These are phyloP conservation scores for Melitaea athalia DNA, from an alignment of 2,888 invertebrate genomes.

Conservation along the genomic window DNA sequence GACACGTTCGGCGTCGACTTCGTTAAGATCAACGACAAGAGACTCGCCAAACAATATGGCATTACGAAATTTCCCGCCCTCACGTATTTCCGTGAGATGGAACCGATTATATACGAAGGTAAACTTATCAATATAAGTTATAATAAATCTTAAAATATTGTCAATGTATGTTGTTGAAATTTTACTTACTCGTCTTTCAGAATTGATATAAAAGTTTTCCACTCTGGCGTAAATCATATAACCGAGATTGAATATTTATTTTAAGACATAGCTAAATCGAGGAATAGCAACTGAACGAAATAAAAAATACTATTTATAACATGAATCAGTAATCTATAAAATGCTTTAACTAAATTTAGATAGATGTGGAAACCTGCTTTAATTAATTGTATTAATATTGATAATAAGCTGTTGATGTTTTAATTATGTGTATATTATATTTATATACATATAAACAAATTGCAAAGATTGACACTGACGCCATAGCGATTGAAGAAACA, in stretches of 20 bases:
- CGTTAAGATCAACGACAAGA: slow-evolving; percentile 97
- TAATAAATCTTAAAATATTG: background rate
- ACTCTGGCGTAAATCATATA: no score
- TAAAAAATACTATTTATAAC: background rate
- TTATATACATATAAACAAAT: slow-evolving; percentile 34
- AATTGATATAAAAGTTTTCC: no score
- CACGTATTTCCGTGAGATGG: slow-evolving; percentile 97
- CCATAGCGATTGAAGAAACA: slow-evolving; percentile 41
- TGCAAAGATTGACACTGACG: slow-evolving; percentile 43
- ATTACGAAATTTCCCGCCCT: slow-evolving; percentile 97
- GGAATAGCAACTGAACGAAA: background rate
- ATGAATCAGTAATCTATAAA: slow-evolving; percentile 9
- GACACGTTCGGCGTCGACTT: slow-evolving; percentile 97
- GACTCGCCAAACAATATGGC: slow-evolving; percentile 97
- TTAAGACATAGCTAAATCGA: background rate
- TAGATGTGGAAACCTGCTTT: background rate
- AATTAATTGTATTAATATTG: background rate
- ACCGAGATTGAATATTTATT: background rate
- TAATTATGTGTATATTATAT: slow-evolving; percentile 6
- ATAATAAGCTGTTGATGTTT: no score
- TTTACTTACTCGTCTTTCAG: no score
- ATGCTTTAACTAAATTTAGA: background rate
- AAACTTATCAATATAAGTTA: background rate
- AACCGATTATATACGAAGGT: slow-evolving; percentile 98
- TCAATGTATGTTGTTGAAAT: background rate